Percentiles rank a stretch among this genome's conserved stretches.
Conservation (phyloP, 92 coral and sea anemone genomes). For the Heteractis magnifica region DNA sequence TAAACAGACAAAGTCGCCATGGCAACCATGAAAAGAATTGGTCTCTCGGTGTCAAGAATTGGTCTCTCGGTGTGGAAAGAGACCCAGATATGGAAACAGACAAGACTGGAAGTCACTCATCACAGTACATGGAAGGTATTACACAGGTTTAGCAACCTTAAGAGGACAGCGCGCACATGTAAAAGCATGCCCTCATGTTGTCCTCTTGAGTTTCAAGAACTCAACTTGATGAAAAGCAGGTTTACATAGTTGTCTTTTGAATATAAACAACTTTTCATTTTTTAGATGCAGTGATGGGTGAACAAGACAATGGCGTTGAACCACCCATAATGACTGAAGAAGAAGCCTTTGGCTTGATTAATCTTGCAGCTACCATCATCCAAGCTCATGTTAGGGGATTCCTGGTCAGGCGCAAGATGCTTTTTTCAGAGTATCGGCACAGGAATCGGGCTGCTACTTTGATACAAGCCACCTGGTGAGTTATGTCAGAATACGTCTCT, state of each 20-base stretch:
- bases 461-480: slow-evolving; percentile 92
- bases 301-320: slow-evolving; percentile 32
- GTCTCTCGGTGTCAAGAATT: background rate
- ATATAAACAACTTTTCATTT: background rate
- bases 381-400: slow-evolving; percentile 93
- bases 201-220: too few species aligned
- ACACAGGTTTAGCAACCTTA: background rate
- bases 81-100: background rate
- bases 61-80: background rate
- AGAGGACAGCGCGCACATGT: too few species aligned
- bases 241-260: background rate
- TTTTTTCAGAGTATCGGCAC: slow-evolving; percentile 63
- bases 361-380: slow-evolving; percentile 87
- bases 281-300: background rate
- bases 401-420: slow-evolving; percentile 71
- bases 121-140: slow-evolving; percentile 3
- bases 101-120: background rate
- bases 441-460: slow-evolving; percentile 74
- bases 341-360: slow-evolving; percentile 82
- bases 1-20: background rate
- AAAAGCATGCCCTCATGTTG: too few species aligned
- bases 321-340: slow-evolving; percentile 87
- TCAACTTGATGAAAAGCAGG: too few species aligned
- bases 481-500: background rate
- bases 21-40: background rate